phyloP scores from a whole-genome alignment of 1,140 invertebrate species.

The Leptopilina clavipes region DNA sequence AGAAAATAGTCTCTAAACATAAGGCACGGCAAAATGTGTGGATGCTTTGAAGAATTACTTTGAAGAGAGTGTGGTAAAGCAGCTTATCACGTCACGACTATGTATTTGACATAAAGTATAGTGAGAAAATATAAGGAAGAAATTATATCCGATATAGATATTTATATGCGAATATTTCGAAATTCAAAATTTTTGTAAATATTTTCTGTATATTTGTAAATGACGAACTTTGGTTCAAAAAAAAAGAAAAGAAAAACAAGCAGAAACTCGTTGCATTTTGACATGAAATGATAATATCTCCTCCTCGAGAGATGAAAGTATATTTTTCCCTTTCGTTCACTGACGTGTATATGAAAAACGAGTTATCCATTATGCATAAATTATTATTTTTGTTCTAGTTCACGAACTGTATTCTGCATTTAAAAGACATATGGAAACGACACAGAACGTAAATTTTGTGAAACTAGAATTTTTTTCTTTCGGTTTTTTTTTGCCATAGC shows the following conservation, averaged over 20 bases:
- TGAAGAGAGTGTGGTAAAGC: background rate
- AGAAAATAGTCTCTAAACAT: background rate
- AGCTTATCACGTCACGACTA: too few species aligned
- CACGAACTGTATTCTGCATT: background rate
- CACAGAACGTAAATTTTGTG: constrained; percentile 14
- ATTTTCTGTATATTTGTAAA: too few species aligned
- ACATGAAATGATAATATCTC: constrained; percentile 17
- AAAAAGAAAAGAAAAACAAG: too few species aligned
- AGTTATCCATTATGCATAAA: constrained; percentile 6
- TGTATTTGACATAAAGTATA: too few species aligned
- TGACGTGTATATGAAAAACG: background rate
- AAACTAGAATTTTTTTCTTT: background rate
- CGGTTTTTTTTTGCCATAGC: too few species aligned
- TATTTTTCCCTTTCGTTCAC: background rate
- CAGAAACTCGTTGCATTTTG: background rate
- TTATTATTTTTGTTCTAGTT: constrained; percentile 7
- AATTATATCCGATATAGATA: too few species aligned
- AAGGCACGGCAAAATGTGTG: background rate
- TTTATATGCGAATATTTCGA: too few species aligned
- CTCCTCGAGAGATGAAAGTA: constrained; percentile 18
- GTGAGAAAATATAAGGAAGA: background rate
- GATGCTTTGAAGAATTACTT: background rate
- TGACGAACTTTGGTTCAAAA: too few species aligned
- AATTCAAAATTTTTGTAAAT: constrained; percentile 13
- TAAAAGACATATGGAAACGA: background rate